A percentile compares a stretch with the other conserved stretches of the same genome.
Evolutionary conservation across 2,113 vertebrate genomes (phyloP).

Genomic region (Mormoops blainvillei): DNA sequence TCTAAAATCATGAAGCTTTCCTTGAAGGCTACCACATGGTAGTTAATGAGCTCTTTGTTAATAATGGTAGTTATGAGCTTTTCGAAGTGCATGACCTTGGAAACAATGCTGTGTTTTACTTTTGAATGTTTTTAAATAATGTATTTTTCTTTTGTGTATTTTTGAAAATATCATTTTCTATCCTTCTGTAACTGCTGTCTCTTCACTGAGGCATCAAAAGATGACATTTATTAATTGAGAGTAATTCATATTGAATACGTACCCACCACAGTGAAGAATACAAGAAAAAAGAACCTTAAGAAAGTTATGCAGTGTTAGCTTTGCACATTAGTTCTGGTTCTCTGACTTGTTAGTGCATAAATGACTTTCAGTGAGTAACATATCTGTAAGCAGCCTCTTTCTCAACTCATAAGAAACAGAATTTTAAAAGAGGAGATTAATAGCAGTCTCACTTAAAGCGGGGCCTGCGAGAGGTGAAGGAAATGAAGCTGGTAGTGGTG

Average conservation of each 20-base stretch:
- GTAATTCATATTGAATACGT: background rate
- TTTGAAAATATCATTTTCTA: background rate
- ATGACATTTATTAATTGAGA: background rate
- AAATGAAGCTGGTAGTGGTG: background rate
- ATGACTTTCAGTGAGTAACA: background rate
- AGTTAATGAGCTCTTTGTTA: too few species aligned
- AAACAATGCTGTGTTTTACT: background rate
- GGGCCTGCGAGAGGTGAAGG: background rate
- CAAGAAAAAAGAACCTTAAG: background rate
- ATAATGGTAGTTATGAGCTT: background rate
- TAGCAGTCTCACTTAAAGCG: background rate
- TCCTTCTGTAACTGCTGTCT: background rate
- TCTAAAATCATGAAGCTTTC: background rate
- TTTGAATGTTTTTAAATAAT: background rate
- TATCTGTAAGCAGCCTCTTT: background rate
- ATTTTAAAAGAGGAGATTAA: background rate
- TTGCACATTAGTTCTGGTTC: background rate
- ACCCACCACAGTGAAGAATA: background rate
- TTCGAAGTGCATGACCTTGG: background rate
- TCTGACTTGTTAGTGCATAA: background rate
- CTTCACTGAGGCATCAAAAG: background rate
- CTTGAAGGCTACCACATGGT: background rate
- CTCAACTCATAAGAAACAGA: background rate
- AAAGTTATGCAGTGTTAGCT: background rate
- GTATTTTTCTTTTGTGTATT: background rate